Percentiles rank a stretch among this genome's conserved stretches.
These are phyloP conservation scores for Papilio dardanus DNA, from an alignment of 1,140 invertebrate genomes.

Conservation along the genomic window DNA sequence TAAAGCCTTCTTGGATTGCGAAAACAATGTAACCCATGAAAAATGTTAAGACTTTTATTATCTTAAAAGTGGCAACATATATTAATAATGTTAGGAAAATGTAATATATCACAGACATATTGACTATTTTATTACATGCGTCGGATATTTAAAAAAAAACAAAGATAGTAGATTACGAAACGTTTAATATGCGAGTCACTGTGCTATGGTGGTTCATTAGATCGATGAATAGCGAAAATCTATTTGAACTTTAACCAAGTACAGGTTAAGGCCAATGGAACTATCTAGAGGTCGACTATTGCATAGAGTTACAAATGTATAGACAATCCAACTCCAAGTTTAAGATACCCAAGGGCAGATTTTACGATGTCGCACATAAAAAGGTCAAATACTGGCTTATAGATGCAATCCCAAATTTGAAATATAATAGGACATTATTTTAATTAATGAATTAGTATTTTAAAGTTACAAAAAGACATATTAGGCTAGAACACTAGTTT, in stretches of 20 bases:
- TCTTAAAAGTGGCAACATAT: conserved; percentile 5
- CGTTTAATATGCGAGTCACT: neutral
- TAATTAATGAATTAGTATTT: neutral
- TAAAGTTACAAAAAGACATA: neutral
- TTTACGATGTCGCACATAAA: neutral
- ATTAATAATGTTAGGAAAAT: conserved; percentile 21
- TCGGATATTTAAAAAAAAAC: neutral
- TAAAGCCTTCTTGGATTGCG: conserved; percentile 48
- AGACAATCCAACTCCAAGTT: neutral
- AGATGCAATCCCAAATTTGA: neutral
- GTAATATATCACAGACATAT: conserved; percentile 6
- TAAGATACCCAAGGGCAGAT: neutral
- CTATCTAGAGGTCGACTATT: conserved; percentile 7
- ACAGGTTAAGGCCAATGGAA: conserved; percentile 17
- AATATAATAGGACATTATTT: neutral
- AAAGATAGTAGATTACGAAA: neutral
- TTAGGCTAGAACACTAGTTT: neutral
- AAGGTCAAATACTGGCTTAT: neutral
- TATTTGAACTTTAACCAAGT: conserved; percentile 14
- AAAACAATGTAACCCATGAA: conserved; percentile 51
- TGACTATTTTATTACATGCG: neutral
- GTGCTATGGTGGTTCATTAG: conserved; percentile 6
- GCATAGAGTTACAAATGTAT: neutral
- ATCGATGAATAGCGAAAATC: conserved; percentile 7
- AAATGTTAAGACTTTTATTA: conserved; percentile 38